Conservation (phyloP, 2,797 vertebrate species). For the Eulemur coronatus region DNA sequence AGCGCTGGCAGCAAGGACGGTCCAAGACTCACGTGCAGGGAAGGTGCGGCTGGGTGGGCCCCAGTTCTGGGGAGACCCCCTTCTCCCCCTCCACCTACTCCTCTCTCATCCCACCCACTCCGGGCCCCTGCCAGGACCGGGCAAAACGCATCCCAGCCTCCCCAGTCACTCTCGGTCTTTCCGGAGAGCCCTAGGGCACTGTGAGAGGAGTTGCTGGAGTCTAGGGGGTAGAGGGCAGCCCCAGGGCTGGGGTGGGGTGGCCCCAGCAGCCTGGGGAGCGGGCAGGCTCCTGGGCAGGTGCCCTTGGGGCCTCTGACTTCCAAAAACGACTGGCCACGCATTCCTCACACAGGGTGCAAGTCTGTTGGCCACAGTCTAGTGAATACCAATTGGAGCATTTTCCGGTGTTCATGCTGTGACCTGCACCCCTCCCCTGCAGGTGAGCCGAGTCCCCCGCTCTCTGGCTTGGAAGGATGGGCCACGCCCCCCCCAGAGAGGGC, state of each 20-base stretch:
- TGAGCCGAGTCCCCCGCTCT: neutral
- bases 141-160: neutral
- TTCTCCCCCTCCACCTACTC: neutral
- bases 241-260: neutral
- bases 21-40: fast-evolving
- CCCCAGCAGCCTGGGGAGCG: neutral
- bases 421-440: neutral
- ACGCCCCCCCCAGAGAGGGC: neutral
- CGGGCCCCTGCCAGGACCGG: neutral
- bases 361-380: neutral
- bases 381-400: neutral
- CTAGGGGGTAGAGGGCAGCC: neutral
- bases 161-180: neutral
- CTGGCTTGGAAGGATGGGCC: neutral
- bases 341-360: neutral
- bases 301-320: neutral
- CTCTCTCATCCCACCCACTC: neutral
- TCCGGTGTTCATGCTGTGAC: conserved; percentile 24
- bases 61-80: neutral
- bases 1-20: neutral
- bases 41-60: no score
- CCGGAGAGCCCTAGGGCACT: neutral
- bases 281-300: neutral
- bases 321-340: neutral
- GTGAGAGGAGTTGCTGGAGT: neutral